Conservation (phyloP, 2,113 vertebrate genomes). For the Syngnathoides biaculeatus region DNA sequence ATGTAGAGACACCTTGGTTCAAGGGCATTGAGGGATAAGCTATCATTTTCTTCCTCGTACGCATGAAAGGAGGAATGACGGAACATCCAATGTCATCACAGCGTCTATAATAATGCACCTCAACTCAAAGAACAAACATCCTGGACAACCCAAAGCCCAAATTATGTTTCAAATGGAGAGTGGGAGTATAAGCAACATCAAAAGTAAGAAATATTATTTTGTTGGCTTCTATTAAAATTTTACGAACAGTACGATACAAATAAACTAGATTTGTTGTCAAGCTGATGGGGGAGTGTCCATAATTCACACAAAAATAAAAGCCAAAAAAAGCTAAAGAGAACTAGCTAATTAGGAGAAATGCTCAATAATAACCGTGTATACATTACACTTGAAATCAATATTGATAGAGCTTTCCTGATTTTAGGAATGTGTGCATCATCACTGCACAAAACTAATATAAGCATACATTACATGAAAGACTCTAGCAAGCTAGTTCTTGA, state of each 20-base stretch:
- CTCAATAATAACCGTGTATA: too few species aligned
- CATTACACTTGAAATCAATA: too few species aligned
- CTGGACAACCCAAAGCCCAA: neutral
- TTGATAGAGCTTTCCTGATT: too few species aligned
- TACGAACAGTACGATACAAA: neutral
- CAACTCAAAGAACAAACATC: constrained; percentile 4
- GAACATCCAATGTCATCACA: constrained; percentile 66
- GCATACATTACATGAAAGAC: too few species aligned
- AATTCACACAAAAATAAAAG: too few species aligned
- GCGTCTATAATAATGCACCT: constrained; percentile 53
- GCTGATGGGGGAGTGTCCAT: neutral
- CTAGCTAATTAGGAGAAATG: too few species aligned
- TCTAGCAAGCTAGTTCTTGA: too few species aligned
- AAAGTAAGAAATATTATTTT: neutral
- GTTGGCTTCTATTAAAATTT: neutral
- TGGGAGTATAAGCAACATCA: neutral
- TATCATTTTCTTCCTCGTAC: constrained; percentile 71
- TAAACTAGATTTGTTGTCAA: neutral
- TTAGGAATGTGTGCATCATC: too few species aligned
- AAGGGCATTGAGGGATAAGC: constrained; percentile 75
- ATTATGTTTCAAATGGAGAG: neutral
- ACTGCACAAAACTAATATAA: too few species aligned
- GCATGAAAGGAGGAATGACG: constrained; percentile 66
- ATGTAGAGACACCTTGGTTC: constrained; percentile 74
- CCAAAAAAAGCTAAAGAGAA: too few species aligned